Evolutionary conservation across 2,888 invertebrate genomes (phyloP).

Genomic region (Chaitophorus viminalis): DNA sequence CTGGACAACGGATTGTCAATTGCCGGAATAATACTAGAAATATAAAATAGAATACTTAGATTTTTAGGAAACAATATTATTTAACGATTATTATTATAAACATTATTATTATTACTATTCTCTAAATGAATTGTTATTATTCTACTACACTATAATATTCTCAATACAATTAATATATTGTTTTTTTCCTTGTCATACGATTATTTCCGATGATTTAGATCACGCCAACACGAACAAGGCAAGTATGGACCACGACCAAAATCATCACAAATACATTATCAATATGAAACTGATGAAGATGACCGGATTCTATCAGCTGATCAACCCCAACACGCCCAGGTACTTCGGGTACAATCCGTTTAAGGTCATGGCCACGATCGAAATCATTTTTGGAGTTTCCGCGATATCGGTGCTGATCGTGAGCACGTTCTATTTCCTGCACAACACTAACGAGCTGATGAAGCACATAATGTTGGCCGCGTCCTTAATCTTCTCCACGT

Average conservation of each 20-base stretch:
- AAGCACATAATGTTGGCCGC: not conserved
- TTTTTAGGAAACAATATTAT: too few species aligned
- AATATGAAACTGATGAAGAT: not conserved
- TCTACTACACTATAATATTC: too few species aligned
- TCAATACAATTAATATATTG: too few species aligned
- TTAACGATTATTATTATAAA: too few species aligned
- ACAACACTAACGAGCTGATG: not conserved
- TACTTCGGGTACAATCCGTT: not conserved
- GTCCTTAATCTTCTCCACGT: not conserved
- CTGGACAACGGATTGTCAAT: too few species aligned
- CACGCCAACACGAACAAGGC: too few species aligned
- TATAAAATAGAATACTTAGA: too few species aligned
- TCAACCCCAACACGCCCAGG: not conserved
- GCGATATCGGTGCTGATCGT: not conserved
- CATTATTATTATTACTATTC: too few species aligned
- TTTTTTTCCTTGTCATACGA: too few species aligned
- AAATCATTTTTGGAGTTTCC: not conserved
- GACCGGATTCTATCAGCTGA: not conserved
- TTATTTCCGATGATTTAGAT: too few species aligned
- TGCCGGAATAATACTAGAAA: too few species aligned
- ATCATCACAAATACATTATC: not conserved
- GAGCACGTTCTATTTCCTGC: not conserved
- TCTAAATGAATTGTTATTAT: too few species aligned
- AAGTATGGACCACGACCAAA: not conserved
- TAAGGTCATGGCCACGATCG: not conserved